Percentiles rank a stretch among this genome's conserved stretches.
Evolutionary conservation across 2,113 vertebrate species (phyloP).

Genomic region (Phalacrocorax brasilianus): DNA sequence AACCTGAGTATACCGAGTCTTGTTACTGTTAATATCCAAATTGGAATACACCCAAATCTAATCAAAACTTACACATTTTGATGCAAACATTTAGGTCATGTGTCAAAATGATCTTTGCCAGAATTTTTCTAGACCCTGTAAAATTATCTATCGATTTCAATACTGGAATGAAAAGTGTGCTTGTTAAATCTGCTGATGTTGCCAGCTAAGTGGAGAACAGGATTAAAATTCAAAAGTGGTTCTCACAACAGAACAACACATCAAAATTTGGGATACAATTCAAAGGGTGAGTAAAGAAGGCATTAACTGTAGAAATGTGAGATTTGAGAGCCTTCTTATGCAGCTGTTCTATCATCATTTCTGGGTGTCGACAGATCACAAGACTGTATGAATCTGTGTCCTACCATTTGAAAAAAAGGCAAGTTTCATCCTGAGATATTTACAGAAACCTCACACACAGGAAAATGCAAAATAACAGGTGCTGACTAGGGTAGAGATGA

Average conservation of each 20-base stretch:
- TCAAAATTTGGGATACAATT: not conserved
- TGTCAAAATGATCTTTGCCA: not conserved
- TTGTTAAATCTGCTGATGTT: slow-evolving; percentile 35
- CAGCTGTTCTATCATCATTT: not conserved
- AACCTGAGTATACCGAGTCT: not conserved
- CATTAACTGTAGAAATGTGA: not conserved
- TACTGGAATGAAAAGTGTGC: not conserved
- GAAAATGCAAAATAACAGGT: not conserved
- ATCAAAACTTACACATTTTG: not conserved
- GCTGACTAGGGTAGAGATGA: not conserved
- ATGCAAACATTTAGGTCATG: slow-evolving; percentile 6
- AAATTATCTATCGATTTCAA: slow-evolving; percentile 28
- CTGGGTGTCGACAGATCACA: not conserved
- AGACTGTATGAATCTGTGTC: not conserved
- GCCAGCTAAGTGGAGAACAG: not conserved
- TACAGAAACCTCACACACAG: not conserved
- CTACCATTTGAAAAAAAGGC: not conserved
- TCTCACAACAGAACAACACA: not conserved
- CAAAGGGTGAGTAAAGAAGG: not conserved
- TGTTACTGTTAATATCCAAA: not conserved
- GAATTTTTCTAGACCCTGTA: not conserved
- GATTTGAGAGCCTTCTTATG: not conserved
- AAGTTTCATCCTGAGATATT: not conserved
- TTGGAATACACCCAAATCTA: not conserved
- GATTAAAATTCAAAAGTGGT: slow-evolving; percentile 37